These are phyloP conservation scores for Sebastes itinus DNA, from an alignment of 2,797 vertebrate genomes.

Conservation along the genomic window DNA sequence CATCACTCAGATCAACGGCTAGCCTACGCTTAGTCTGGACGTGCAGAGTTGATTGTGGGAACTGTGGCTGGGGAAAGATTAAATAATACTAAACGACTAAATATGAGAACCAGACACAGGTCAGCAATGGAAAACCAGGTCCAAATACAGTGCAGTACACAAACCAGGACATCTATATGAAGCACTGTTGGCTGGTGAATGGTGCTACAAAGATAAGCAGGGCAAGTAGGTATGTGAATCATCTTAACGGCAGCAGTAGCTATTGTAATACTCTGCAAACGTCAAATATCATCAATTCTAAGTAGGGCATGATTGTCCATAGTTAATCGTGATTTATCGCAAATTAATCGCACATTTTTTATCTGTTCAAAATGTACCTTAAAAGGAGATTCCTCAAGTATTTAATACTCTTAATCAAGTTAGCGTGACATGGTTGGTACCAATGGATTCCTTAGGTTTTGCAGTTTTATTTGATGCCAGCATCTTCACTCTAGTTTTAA, in stretches of 20 bases:
- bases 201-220: slow-evolving; percentile 2
- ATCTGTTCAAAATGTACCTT: too few relatives aligned
- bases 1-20: slow-evolving; percentile 56
- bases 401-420: too few relatives aligned
- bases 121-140: slow-evolving; percentile 29
- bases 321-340: too few relatives aligned
- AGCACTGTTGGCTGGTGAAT: background rate
- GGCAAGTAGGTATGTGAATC: background rate
- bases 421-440: too few relatives aligned
- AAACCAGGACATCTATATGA: slow-evolving; percentile 17
- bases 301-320: too few relatives aligned
- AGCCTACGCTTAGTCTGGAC: slow-evolving; percentile 24
- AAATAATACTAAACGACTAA: slow-evolving; percentile 44
- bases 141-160: background rate
- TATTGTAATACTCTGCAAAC: background rate
- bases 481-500: too few relatives aligned
- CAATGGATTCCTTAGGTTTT: too few relatives aligned
- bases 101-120: slow-evolving; percentile 54
- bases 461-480: too few relatives aligned
- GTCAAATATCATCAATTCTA: background rate
- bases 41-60: slow-evolving; percentile 37
- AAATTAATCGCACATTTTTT: too few relatives aligned
- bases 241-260: slow-evolving; percentile 3
- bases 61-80: slow-evolving; percentile 47
- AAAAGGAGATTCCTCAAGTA: too few relatives aligned